Evolutionary conservation across 2,888 invertebrate species (phyloP), one percentile per base, ranked within the genome.

Genomic region (Himalopsyche anomala): DNA sequence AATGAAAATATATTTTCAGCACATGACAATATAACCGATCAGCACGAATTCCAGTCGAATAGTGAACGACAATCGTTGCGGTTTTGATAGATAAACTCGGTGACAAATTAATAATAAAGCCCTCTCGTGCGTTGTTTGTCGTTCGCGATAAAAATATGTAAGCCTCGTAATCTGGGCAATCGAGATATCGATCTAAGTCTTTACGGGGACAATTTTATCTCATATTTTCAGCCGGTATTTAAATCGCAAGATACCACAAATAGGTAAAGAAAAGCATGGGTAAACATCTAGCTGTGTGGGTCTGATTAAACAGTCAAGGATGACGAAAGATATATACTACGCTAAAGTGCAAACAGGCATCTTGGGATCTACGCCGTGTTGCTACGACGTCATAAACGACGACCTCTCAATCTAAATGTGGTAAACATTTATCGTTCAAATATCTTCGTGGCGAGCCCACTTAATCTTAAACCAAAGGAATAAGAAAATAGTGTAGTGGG

Each of bases 141-240:
- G 12, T 74, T 36, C n/a, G 28, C 69, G 69, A 69, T 69, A 69
- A 69, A 28, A 11, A 69, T n/a, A n/a, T 15, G 15, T 36, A 38
- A 74, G 74, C 51, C 36, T 45, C 9, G 28, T 80, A 80, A 80
- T 80, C 80, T 42, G 12, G n/a, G 45, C 80, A 80, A 42, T 80
- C n/a, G 80, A 80, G 80, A 80, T 80, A 80, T 51, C 80, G 80
- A 51, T 28, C 42, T 42, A 80, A 74, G 74, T 36, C 74, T 36
- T 36, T 36, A 36, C 36, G 12, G 36, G 9, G 74, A 74, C 74
- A 74, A 36, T 74, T 74, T 74, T 74, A 36, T 4, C n/a, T 74
- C 12, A 28, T 9, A 36, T 12, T 74, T 36, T 74, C 36, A 74
- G 12, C 12, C 5, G 28, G 36, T 62, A 62, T 38, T 74, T 6